Evolutionary conservation across 2,888 invertebrate species (phyloP), one percentile per base, ranked within the genome.

Genomic region (Marasmarcha lunaedactyla): DNA sequence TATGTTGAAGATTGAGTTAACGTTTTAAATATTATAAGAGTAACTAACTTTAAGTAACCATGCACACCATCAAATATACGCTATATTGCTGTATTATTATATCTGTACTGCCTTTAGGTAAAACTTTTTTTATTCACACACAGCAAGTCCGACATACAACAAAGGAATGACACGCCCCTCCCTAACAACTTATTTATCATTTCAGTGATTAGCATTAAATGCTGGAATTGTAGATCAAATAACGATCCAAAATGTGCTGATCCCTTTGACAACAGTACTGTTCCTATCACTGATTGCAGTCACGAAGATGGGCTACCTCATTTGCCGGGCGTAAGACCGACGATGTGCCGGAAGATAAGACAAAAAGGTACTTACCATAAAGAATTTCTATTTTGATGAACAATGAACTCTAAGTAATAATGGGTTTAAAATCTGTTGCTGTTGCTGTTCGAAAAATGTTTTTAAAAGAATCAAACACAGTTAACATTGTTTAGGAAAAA

Each of bases 141-240:
- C 25, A 25, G 9, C 9, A 25, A n/a, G n/a, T n/a, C n/a, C n/a
- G n/a, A n/a, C 20, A 5, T 20, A 20, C 20, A 5, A 7, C 20
- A 20, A 20, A 20, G 20, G 4, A 7, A 5, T 20, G 74, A 56
- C 68, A 73, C 72, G 68, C 74, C 71, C 70, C 55, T 48, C 46
- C 9, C 27, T 33, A 44, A 37, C 15, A 34, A 10, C 25, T 38
- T 44, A 14, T 37, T 30, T 30, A 35, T 38, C 36, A 42, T 76
- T 77, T 42, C 61, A 91, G 91, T 84, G 47, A 63, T 74, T 37
- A 81, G 87, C 42, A 91, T 93, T 36, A 95, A 95, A 83, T 96
- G 96, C 60, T 96, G 95, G 95, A 91, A 90, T 39, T 96, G 96
- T 58, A 89, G 94, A 47, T 95, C 95, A 0, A 93, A 92, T 58